Evolutionary conservation across 2,888 invertebrate genomes (phyloP), one percentile per base, ranked within the genome.

Genomic region (Psococerastis gibbosa): DNA sequence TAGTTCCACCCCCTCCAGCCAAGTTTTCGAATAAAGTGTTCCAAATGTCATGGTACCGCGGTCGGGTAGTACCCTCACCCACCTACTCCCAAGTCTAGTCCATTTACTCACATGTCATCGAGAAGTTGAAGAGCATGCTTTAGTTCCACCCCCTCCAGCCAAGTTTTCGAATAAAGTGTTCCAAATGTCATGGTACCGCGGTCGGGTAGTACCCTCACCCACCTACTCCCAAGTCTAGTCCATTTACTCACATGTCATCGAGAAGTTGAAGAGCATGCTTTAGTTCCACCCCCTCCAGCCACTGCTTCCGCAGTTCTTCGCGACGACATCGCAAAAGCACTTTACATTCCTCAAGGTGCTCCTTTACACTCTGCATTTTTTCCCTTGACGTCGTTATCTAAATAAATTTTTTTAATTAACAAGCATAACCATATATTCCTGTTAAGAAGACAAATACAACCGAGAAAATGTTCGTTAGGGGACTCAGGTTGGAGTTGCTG

Each of bases 261-360:
- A 95, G 63, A 63, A 94, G 74, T 51, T 82, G 74, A 33, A 92
- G 61, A 45, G 89, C 83, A 57, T 91, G 81, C 57, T 89, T 88
- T 56, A 95, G 92, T 56, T 97, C 91, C n/a, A 95, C 73, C 1
- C 91, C 88, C 60, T 95, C 94, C 4, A 85, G 70, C 92, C 95
- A 97, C 45, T 97, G 68, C 50, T 89, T 79, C 54, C 85, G 78
- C 47, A 98, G 65, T 59, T 97, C 97, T 55, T 94, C 94, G 31
- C 92, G 70, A 44, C 89, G 76, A 60, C 94, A 84, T 48, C 88
- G 78, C 48, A 98, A 64, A 44, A 97, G 64, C 22, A 75, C 75
- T 59, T 87, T 85, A 58, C 88, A 88, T 9, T 82, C 80, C 49
- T 74, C 73, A 43, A 91, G 62, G 57, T 82, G 84, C 55, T 82